Base-by-base conservation (phyloP, 2,888 invertebrate species). In the Limnephilus marmoratus region DNA sequence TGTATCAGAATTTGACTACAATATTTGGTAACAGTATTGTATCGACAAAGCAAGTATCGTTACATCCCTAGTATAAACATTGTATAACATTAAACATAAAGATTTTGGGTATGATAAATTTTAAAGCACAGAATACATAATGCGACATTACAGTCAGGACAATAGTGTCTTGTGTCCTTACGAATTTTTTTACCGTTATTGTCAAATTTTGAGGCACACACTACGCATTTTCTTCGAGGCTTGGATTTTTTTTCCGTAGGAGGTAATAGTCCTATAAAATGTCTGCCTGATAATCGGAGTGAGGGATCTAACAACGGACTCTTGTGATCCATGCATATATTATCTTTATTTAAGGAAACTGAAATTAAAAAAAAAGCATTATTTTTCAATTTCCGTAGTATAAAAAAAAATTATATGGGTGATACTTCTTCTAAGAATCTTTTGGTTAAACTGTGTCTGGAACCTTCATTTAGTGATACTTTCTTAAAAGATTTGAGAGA, bases 111-210 rank as follows among this genome's bases (percentile, higher is more conserved):
- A 41, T 90, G 90, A 90, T 83, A 90, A 45, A 90, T 90, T 90
- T 90, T 37, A 31, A 87, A 91, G 45, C 91, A 86, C 41, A 81
- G 88, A 34, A 29, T 81, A 68, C 91, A 91, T n/a, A 91, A 81
- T 12, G 81, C 91, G 24, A 81, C 87, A 34, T 91, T 80, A 85
- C 91, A 91, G 37, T 91, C 87, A n/a, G 87, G 81, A 88, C 91
- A 91, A 41, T 87, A 91, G 1, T 82, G 82, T 11, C 88, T 41
- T 18, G 87, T 81, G 11, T 91, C 88, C 80, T 41, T 53, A 11
- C 91, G 29, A 18, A 91, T 45, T 81, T 87, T 68, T 88, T 91
- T 88, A 29, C 91, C 91, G 37, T 24, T 87, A 29, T 82, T 24
- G 49, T 85, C 53, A 7, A 31, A 13, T 68, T 86, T 85, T 29